Conservation (phyloP, 2,113 vertebrate species). For the Daphoenositta chrysoptera region DNA sequence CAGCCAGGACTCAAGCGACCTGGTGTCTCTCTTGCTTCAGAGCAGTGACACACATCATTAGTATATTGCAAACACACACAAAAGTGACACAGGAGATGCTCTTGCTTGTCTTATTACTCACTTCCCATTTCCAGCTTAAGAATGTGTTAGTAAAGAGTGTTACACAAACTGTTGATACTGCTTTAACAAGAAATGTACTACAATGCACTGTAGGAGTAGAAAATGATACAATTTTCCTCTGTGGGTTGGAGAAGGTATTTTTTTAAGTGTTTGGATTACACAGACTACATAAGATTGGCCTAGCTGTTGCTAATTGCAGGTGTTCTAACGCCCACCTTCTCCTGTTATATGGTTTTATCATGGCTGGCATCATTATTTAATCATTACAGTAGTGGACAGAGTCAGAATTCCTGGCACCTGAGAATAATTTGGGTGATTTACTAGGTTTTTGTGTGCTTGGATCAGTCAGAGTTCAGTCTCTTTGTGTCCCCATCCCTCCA, state of each 20-base stretch:
- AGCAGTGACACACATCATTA: neutral
- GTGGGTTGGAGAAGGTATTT: slow-evolving; percentile 53
- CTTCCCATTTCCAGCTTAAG: slow-evolving; percentile 49
- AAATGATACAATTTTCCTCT: slow-evolving; percentile 43
- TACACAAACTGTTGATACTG: slow-evolving; percentile 34
- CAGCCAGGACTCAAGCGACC: neutral
- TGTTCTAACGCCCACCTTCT: slow-evolving; percentile 16
- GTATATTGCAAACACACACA: neutral
- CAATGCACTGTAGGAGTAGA: slow-evolving; percentile 41
- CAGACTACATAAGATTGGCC: slow-evolving; percentile 13
- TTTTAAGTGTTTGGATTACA: slow-evolving; percentile 31
- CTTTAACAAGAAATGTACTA: slow-evolving; percentile 37
- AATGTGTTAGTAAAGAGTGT: slow-evolving; percentile 12
- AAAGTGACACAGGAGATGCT: neutral
- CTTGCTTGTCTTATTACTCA: neutral
- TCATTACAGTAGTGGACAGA: slow-evolving; percentile 1
- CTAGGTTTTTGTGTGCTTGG: neutral
- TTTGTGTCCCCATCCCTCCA: neutral
- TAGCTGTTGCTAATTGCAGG: slow-evolving; percentile 21
- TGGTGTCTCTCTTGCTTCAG: neutral
- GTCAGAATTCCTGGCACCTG: neutral
- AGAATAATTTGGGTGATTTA: neutral
- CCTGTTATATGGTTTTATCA: neutral
- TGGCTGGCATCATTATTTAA: neutral
- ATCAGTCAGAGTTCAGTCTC: neutral